Base-by-base conservation (phyloP, 2,888 invertebrate species). In the Cheilosia scutellata region DNA sequence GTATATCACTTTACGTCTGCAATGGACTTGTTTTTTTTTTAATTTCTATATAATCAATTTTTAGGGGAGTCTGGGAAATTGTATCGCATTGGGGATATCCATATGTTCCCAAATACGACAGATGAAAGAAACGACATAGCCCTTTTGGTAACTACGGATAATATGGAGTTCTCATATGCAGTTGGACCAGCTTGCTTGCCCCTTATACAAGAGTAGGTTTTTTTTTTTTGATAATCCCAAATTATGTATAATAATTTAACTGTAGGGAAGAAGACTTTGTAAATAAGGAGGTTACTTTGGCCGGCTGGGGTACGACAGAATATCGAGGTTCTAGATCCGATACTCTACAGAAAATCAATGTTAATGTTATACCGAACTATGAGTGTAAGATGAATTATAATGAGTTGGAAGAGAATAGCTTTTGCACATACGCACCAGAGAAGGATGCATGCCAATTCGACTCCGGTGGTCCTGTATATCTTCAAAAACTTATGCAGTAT, bases 371-470 rank as follows among this genome's bases (percentile, higher is more conserved):
- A 47, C 7, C 47, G 3, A 47, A 7, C 20, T 1, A 47, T 6
- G n/a, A 47, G 16, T 47, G 47, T 20, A 20, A 16, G 16, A 0
- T 5, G 0, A 20, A n/a, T 9, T 47, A 20, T 16, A 7, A 5
- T 3, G n/a, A 5, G 5, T 7, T 20, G 20, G 5, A 3, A 5
- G n/a, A 20, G n/a, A 47, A 5, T 2, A 13, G 5, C 7, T 16
- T 47, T 47, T 47, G 47, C 20, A 47, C 47, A 7, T 47, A 16
- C 16, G 20, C 47, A 7, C n/a, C n/a, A 3, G 47, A n/a, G 0
- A 47, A 20, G n/a, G 47, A 47, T 47, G 47, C 47, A 47, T 47
- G 47, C 47, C 47, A 47, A 20, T 47, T n/a, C 47, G 47, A 47
- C 9, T 47, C 20, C 20, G 47, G 20, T 47, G 47, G 47, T 20